Base-by-base conservation (phyloP, 2,113 vertebrate genomes). In the Brachyistius frenatus region DNA sequence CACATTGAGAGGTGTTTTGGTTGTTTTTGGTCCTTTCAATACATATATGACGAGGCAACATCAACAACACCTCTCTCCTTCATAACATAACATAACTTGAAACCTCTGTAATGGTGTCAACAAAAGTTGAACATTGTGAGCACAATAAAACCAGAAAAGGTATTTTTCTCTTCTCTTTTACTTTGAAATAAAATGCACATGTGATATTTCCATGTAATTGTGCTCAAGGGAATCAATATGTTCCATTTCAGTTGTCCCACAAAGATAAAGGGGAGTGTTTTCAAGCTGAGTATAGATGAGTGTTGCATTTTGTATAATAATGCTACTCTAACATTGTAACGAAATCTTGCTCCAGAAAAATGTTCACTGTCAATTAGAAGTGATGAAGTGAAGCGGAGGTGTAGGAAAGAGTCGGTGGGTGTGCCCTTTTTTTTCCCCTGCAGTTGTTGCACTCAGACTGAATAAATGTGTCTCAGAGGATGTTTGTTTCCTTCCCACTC, bases 401-500 rank as follows among this genome's bases (percentile, higher is more conserved):
- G 49, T 50, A 71, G 53, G 47, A 63, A 49, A 61, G 65, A 68
- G 61, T 41, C 65, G 37, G 56, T 71, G 78, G 74, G 41, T 76
- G 76, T 64, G 55, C 46, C 70, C 37, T 66, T 80, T 73, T 37
- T 23, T 54, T 64, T 64, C 49, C 56, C 55, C 73, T n/a, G 66
- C 46, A 41, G 53, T 58, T 70, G 39, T 31, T 61, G 50, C 64
- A 60, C 39, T 80, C 53, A 52, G 14, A 50, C 58, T 54, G 72
- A 81, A 85, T 67, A 60, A 70, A 81, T 77, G 74, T 66, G 46
- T 83, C 74, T 81, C 74, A 41, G 47, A 75, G 70, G 81, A 67
- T 53, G 72, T 74, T 77, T 56, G 52, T 73, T 85, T 76, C 78
- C 78, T 63, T 76, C 61, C 71, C 68, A 81, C 73, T 66, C 71